Base-by-base conservation (phyloP, 1,140 invertebrate genomes). In the Trichonephila clavata region DNA sequence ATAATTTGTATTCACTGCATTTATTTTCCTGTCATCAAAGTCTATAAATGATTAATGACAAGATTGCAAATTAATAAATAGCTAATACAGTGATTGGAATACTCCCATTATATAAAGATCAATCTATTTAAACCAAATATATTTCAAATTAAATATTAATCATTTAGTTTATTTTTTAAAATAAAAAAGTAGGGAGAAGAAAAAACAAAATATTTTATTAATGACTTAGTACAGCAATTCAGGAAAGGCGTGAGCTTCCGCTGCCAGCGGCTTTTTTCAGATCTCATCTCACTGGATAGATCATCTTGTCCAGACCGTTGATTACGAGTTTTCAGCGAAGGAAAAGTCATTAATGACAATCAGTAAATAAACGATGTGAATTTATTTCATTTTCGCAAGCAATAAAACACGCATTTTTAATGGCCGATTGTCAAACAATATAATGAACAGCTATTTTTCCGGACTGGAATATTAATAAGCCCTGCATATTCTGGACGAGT, bases 301-400 rank as follows among this genome's bases (percentile, higher is more conserved):
- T 27, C 27, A 39, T 27, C 27, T 77, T 77, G 71, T 77, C 27
- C 13, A 18, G 5, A 32, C 24, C 7, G 27, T 20, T 77, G 71
- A 39, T 18, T 14, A 77, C 71, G 24, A 77, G 27, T 77, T 77
- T 68, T 77, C 32, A 77, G 14, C 71, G 16, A 77, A 32, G 50
- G 27, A 27, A 27, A 77, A 39, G 71, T 77, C 24, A 32, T 18
- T 39, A 77, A 77, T 39, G 71, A 77, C 71, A 77, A 18, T 32
- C 71, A 77, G 13, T 39, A 77, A 32, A 77, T 77, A 77, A 77
- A 32, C 13, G 18, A 77, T 77, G 5, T 20, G 27, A 20, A 77
- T 77, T 77, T 77, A 77, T 77, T 77, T 77, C 71, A 77, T 39
- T 77, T 77, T 77, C 71, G 32, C 27, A 77, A 32, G 71, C 71